Evolutionary conservation across 2,888 invertebrate genomes (phyloP).

Genomic region (Ophioninae sp.): DNA sequence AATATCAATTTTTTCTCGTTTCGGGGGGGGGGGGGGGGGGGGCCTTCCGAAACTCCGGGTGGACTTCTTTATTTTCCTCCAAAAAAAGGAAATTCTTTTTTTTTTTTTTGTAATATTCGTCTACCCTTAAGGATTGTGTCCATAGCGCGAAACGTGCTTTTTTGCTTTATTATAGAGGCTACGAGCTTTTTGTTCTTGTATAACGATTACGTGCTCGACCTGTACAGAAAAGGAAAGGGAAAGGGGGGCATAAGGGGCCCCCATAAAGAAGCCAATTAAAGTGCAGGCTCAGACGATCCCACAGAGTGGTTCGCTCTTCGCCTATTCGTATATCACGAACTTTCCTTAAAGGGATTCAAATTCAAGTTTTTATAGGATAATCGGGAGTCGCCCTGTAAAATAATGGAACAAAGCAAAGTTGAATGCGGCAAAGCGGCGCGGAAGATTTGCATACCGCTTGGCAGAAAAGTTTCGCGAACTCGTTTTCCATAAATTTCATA

Average conservation of each 20-base stretch:
- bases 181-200: conserved; percentile 6
- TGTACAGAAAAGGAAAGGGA: conserved; percentile 21
- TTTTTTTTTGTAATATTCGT: background rate
- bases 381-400: background rate
- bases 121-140: background rate
- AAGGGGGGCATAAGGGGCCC: conserved; percentile 6
- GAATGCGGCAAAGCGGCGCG: background rate
- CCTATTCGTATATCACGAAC: background rate
- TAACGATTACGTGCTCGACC: conserved; percentile 13
- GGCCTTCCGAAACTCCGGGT: too few relatives aligned
- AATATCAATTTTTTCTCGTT: too few relatives aligned
- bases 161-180: conserved; percentile 36
- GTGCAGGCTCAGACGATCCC: conserved; percentile 34
- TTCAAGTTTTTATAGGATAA: background rate
- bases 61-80: too few relatives aligned
- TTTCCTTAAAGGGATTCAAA: conserved; percentile 4
- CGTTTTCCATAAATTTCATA: background rate
- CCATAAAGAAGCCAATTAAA: conserved; percentile 56
- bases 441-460: background rate
- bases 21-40: too few relatives aligned
- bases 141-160: conserved; percentile 15
- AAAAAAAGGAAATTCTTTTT: background rate
- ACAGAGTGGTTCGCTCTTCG: conserved; percentile 22
- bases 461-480: background rate
- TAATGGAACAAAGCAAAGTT: background rate